These are phyloP conservation scores for Nibea albiflora DNA, from an alignment of 2,113 vertebrate species.

Conservation along the genomic window DNA sequence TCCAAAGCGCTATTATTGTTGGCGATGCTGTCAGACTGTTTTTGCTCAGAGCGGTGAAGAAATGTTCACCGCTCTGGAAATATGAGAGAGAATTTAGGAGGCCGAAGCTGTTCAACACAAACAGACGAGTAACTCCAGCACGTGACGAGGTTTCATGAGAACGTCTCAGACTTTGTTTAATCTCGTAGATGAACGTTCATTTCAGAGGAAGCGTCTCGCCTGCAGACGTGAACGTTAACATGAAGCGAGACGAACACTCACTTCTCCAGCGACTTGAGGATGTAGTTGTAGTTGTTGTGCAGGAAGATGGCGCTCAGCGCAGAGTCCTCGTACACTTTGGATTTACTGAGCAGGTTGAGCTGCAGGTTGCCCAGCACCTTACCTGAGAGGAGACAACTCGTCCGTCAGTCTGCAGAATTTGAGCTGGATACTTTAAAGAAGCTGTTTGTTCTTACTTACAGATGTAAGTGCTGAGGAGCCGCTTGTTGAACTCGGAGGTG, in stretches of 20 bases:
- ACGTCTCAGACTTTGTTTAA: no score
- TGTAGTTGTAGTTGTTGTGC: constrained; percentile 99
- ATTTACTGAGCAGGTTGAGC: constrained; percentile 96
- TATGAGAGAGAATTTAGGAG: no score
- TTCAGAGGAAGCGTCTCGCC: no score
- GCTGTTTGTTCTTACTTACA: constrained; percentile 84
- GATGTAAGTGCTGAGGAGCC: constrained; percentile 95
- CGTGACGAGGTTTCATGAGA: no score
- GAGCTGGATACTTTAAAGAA: fast-evolving
- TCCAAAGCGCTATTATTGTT: no score
- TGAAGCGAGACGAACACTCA: constrained; percentile 66
- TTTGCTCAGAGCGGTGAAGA: no score
- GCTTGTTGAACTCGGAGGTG: constrained; percentile 94
- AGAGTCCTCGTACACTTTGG: constrained; percentile 96
- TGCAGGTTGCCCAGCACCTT: constrained; percentile 98
- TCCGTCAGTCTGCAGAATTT: fast-evolving
- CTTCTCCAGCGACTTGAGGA: constrained; percentile 98
- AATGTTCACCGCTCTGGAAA: no score
- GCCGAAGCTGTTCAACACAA: no score
- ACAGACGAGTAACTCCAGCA: no score
- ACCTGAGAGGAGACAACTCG: constrained; percentile 80
- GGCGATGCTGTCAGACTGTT: no score
- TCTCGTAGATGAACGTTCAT: no score
- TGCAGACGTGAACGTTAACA: no score
- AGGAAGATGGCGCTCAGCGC: constrained; percentile 96